Base-by-base conservation (phyloP, 1,140 invertebrate genomes). In the Gonioctena quinquepunctata region DNA sequence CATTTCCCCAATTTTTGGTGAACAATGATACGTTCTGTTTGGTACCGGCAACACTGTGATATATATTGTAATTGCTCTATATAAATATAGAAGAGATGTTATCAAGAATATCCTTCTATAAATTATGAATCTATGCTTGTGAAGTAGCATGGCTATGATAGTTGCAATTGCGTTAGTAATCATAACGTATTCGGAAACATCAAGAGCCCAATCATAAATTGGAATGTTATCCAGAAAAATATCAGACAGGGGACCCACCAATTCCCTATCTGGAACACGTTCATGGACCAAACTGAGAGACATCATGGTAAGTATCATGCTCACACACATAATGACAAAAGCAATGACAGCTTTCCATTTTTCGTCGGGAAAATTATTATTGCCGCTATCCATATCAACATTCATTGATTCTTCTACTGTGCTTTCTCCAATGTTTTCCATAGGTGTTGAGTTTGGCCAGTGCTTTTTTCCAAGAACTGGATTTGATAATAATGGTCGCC, bases 11-110 rank as follows among this genome's bases (percentile, higher is more conserved):
- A 88, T 88, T 83, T 95, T 94, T 3, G 93, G 93, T 76, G 92
- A 93, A 83, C 94, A 96, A 79, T 86, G 90, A 82, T 96, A 96
- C 1, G 92, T 93, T 68, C 85, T 89, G 82, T 91, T 94, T 11
- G 93, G 89, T 13, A 94, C 87, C 26, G 94, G 94, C 80, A 96
- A 85, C 50, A 94, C 94, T 1, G 94, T 96, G 48, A 95, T 93
- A 82, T 90, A 95, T 92, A 96, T 95, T 52, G 94, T 95, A 49
- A 96, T 84, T 61, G 92, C 93, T 26, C 94, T 89, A 88, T 95
- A 94, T 84, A 95, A 88, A 82, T 96, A 96, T 70, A 96, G 84
- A 60, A 95, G 81, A 19, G 92, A 91, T 84, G 96, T 88, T 61
- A 96, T 88, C 62, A 96, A 86, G 81, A 94, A 95, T 78, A 95